Percentiles rank a stretch among this genome's conserved stretches.
Conservation (phyloP, 2,797 vertebrate genomes). For the Microctenopoma stevenorrisi region DNA sequence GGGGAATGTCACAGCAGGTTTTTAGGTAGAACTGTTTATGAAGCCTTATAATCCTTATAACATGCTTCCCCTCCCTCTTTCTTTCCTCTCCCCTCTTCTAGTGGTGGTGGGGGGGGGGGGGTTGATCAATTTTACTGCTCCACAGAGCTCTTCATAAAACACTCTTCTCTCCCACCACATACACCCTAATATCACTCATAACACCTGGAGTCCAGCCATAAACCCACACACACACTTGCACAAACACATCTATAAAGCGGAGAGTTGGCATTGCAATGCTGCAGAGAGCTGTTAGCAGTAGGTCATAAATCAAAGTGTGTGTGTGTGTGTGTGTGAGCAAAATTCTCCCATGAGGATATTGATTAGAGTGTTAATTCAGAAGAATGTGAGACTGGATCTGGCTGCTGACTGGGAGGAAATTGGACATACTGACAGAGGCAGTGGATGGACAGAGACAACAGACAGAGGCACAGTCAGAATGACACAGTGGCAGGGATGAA, state of each 20-base stretch:
- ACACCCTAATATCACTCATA: slow-evolving; percentile 77
- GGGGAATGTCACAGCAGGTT: slow-evolving; percentile 40
- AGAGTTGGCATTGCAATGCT: slow-evolving; percentile 72
- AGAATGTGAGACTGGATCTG: slow-evolving; percentile 70
- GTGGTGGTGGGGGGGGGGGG: slow-evolving; percentile 46
- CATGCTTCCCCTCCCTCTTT: not conserved
- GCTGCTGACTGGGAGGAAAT: slow-evolving; percentile 73
- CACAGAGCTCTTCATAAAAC: slow-evolving; percentile 74
- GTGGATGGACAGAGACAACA: slow-evolving; percentile 33
- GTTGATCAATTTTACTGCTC: slow-evolving; percentile 75
- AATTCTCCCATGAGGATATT: slow-evolving; percentile 75
- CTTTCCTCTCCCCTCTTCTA: slow-evolving; percentile 16
- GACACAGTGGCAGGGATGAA: slow-evolving; percentile 46
- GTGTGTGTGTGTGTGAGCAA: slow-evolving; percentile 47
- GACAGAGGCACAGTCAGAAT: slow-evolving; percentile 22
- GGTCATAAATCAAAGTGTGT: slow-evolving; percentile 74
- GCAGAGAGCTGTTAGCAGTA: slow-evolving; percentile 73
- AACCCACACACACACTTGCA: slow-evolving; percentile 44
- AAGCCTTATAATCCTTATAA: slow-evolving; percentile 64
- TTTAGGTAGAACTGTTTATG: slow-evolving; percentile 47
- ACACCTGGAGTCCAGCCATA: slow-evolving; percentile 78
- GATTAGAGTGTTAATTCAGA: slow-evolving; percentile 81
- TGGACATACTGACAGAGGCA: slow-evolving; percentile 58
- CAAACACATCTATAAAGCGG: slow-evolving; percentile 65
- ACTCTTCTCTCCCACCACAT: slow-evolving; percentile 68